Conservation (phyloP, 2,888 invertebrate genomes). For the Calliopum simillimum region DNA sequence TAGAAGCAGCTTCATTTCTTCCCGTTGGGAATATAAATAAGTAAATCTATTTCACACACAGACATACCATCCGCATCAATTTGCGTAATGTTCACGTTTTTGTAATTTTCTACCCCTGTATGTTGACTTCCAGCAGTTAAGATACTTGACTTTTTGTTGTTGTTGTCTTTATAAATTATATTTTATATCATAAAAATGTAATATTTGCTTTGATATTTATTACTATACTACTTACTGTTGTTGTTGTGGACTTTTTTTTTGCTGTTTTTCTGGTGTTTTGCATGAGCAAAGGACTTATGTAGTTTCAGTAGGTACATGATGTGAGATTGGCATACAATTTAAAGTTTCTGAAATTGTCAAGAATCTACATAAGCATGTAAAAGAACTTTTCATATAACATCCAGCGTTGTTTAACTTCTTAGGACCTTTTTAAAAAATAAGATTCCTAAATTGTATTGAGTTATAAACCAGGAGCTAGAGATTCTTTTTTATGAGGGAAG, state of each 20-base stretch:
- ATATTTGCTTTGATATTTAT: constrained; percentile 23
- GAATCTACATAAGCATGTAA: too few relatives aligned
- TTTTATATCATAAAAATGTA: constrained; percentile 5
- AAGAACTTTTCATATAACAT: too few relatives aligned
- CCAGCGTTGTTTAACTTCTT: too few relatives aligned
- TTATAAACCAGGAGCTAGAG: too few relatives aligned
- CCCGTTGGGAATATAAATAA: not conserved
- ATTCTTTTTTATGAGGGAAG: too few relatives aligned
- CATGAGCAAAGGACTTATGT: constrained; percentile 2
- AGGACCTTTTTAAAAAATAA: too few relatives aligned
- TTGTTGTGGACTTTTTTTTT: not conserved
- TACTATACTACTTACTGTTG: not conserved
- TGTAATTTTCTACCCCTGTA: not conserved
- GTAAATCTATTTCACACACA: not conserved
- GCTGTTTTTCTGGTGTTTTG: not conserved
- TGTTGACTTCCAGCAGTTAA: not conserved
- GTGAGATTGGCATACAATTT: too few relatives aligned
- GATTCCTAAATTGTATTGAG: too few relatives aligned
- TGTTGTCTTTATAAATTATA: constrained; percentile 12
- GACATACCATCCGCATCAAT: not conserved
- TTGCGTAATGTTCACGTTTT: constrained; percentile 6
- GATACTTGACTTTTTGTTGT: not conserved
- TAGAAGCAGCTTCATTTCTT: too few relatives aligned
- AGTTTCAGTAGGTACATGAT: not conserved
- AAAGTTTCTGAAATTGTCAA: too few relatives aligned